phyloP scores from a whole-genome alignment of 2,888 invertebrate genomes.

The Habroteleia sp. region DNA sequence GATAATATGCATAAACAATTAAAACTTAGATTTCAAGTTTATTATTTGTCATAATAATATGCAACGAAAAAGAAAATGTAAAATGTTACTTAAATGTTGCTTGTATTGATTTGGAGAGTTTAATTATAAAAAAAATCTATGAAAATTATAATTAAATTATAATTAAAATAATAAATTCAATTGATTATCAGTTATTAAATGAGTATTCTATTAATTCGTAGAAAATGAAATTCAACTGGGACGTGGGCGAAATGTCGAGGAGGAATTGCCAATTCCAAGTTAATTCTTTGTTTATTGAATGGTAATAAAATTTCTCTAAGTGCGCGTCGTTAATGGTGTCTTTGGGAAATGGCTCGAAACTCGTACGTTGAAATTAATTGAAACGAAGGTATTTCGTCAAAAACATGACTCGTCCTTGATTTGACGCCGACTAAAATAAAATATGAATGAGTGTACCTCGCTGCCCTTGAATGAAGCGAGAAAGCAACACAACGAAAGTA shows the following conservation, averaged over 20 bases:
- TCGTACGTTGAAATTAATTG: neutral
- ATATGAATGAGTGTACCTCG: conserved; percentile 38
- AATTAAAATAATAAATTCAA: conserved; percentile 16
- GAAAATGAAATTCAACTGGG: conserved; percentile 8
- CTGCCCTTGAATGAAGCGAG: conserved; percentile 52
- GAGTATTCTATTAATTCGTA: conserved; percentile 24
- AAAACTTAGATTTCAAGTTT: no score
- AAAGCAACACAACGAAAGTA: conserved; percentile 42
- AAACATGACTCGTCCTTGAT: conserved; percentile 28
- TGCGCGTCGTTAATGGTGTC: neutral
- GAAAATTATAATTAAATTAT: conserved; percentile 8
- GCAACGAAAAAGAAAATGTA: no score
- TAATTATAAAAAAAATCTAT: no score
- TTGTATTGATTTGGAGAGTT: no score
- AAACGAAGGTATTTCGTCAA: conserved; percentile 17
- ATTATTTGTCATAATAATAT: no score
- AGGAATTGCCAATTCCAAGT: conserved; percentile 33
- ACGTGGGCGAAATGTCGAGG: conserved; percentile 28
- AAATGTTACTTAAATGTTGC: no score
- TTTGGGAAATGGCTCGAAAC: conserved; percentile 6
- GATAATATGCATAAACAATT: no score
- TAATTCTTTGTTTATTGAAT: conserved; percentile 30
- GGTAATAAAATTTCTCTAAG: conserved; percentile 27
- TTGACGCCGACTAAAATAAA: conserved; percentile 25
- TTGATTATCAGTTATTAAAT: conserved; percentile 14